Base-by-base conservation (phyloP, 2,113 vertebrate species). In the Ahaetulla prasina region DNA sequence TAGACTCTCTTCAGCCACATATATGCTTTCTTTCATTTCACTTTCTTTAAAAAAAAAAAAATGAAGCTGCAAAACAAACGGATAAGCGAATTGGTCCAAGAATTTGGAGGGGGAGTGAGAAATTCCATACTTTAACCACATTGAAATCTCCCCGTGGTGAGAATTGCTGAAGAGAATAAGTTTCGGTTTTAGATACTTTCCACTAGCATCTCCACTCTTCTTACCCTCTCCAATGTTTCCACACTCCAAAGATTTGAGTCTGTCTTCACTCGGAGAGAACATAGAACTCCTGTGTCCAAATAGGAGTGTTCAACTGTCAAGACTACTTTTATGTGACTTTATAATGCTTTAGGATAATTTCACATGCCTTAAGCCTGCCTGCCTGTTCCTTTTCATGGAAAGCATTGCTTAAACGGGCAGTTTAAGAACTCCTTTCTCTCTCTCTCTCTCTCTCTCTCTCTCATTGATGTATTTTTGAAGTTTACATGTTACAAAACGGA, bases 401-500 rank as follows among this genome's bases (percentile, higher is more conserved):
- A 90, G 94, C 93, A 86, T 94, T 95, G 91, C 95, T 0, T 92
- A 88, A 47, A 47, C 30, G 30, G 60, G 45, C 94, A 93, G 55
- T 53, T 94, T 85, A 94, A 85, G 91, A 91, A 30, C 94, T 27
- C 57, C 87, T 91, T 90, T 53, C 57, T 25, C 90, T 92, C 54
- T 20, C 20, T 20, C 0, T 96, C 94, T 93, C 7, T 54, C 27
- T 63, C 90, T 92, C 23, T 57, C 8, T 57, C 25, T 96, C 94
- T 93, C 10, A 88, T 52, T 89, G 23, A 95, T 96, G 87, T 50
- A 8, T 30, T 93, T 96, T 95, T 93, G 95, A 90, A 92, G 96
- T 96, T 97, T 94, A 90, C 94, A 94, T 92, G 90, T 94, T 90
- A 91, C 80, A 91, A 96, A 94, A 95, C 92, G 18, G 92, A n/a